A percentile compares a stretch with the other conserved stretches of the same genome.
phyloP scores from a whole-genome alignment of 35 echinoderm and acorn worm species.

The Hemicentrotus pulcherrimus region DNA sequence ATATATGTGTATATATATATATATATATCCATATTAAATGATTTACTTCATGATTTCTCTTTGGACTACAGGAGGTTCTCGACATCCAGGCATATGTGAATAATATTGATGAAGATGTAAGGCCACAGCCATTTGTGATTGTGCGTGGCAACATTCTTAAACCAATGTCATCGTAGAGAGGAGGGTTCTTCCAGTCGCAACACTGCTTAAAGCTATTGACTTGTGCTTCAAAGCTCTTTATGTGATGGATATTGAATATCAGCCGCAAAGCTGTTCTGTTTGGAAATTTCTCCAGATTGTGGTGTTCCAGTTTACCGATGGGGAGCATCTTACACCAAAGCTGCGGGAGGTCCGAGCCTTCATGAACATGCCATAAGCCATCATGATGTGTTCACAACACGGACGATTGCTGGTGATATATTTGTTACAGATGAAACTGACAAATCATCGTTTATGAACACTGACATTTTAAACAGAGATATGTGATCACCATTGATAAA shows the following conservation, averaged over 20 bases:
- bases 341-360: background rate
- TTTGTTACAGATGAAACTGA: too few species aligned
- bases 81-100: background rate
- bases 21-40: background rate
- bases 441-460: too few species aligned
- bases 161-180: background rate
- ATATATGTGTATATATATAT: background rate
- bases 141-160: background rate
- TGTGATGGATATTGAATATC: background rate
- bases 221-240: conserved; percentile 1
- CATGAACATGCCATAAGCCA: conserved; percentile 30
- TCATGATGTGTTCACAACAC: background rate
- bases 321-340: background rate
- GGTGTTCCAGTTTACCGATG: background rate
- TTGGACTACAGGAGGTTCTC: background rate
- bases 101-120: background rate
- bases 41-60: background rate
- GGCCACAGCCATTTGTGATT: conserved; percentile 18
- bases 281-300: conserved; percentile 19
- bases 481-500: too few species aligned
- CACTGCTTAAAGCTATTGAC: background rate
- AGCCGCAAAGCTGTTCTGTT: background rate
- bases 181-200: background rate
- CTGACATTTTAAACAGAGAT: too few species aligned
- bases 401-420: too few species aligned